Percentiles rank a stretch among this genome's conserved stretches.
These are phyloP conservation scores for Esperia sulphurella DNA, from an alignment of 2,888 invertebrate species.

Conservation along the genomic window DNA sequence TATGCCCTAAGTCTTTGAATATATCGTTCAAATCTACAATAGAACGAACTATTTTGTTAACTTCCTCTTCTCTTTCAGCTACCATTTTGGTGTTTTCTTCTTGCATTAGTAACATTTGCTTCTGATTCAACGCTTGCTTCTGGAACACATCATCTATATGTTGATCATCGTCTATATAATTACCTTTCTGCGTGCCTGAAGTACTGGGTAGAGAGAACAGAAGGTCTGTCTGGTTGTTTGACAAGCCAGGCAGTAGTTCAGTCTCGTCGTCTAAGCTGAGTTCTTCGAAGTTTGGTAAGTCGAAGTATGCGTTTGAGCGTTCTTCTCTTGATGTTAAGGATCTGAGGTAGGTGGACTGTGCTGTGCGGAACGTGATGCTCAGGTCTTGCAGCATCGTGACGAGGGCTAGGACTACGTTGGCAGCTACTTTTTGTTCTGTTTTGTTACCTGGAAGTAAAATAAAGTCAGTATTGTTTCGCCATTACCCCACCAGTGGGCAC, in stretches of 20 bases:
- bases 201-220: constrained; percentile 65
- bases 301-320: constrained; percentile 93
- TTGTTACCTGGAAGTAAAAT: constrained; percentile 78
- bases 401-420: constrained; percentile 91
- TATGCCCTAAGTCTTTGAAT: constrained; percentile 90
- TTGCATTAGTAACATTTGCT: constrained; percentile 88
- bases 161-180: constrained; percentile 66
- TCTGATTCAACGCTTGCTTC: constrained; percentile 79
- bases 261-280: constrained; percentile 73
- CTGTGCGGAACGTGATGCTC: constrained; percentile 88
- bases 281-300: constrained; percentile 81
- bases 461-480: too few species aligned
- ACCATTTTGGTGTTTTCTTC: constrained; percentile 90
- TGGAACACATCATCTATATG: constrained; percentile 78
- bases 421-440: constrained; percentile 87
- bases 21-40: constrained; percentile 96
- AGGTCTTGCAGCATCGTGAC: constrained; percentile 93
- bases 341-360: constrained; percentile 92
- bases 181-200: constrained; percentile 46
- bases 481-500: too few species aligned
- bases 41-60: constrained; percentile 93
- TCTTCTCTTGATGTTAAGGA: constrained; percentile 95
- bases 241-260: constrained; percentile 56
- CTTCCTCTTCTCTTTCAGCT: constrained; percentile 90
- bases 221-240: constrained; percentile 65